Percentiles rank a stretch among this genome's conserved stretches.
These are phyloP conservation scores for Drosophila tanythrix DNA, from an alignment of 2,888 invertebrate genomes.

Conservation along the genomic window DNA sequence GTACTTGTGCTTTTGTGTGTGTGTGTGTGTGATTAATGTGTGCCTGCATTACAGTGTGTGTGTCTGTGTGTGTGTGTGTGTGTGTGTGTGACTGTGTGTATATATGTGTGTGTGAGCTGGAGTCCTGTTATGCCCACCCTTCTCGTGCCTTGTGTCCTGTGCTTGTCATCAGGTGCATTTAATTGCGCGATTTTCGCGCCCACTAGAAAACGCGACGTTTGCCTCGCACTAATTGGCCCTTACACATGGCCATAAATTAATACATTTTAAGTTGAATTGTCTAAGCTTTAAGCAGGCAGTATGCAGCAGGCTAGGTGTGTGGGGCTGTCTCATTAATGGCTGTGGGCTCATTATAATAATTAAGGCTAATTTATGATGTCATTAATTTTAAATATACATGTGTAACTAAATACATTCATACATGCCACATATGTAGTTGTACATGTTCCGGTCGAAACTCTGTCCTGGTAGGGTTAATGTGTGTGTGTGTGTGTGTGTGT, in stretches of 20 bases:
- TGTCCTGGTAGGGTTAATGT: conserved; percentile 16
- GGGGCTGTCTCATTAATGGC: conserved; percentile 63
- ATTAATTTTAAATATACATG: conserved; percentile 71
- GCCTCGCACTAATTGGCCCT: conserved; percentile 74
- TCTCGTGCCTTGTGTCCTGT: conserved; percentile 14
- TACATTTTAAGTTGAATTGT: conserved; percentile 81
- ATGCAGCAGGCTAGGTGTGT: not conserved
- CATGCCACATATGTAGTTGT: not conserved
- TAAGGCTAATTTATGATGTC: conserved; percentile 80
- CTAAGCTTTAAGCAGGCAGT: conserved; percentile 41
- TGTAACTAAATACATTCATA: conserved; percentile 24
- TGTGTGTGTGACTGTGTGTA: conserved; percentile 2
- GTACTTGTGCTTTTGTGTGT: conserved; percentile 36
- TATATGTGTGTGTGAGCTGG: not conserved
- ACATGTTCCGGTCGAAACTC: conserved; percentile 45
- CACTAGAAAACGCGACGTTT: conserved; percentile 59
- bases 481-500: conserved; percentile 13
- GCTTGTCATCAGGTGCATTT: conserved; percentile 83
- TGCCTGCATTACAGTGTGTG: conserved; percentile 51
- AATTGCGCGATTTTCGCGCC: conserved; percentile 82
- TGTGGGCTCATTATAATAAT: conserved; percentile 80
- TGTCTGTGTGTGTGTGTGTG: conserved; percentile 36
- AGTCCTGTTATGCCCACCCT: conserved; percentile 13
- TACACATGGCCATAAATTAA: conserved; percentile 79
- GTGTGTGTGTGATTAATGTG: conserved; percentile 66